Base-by-base conservation (phyloP, 1,140 invertebrate genomes). In the Drosophila albomicans region DNA sequence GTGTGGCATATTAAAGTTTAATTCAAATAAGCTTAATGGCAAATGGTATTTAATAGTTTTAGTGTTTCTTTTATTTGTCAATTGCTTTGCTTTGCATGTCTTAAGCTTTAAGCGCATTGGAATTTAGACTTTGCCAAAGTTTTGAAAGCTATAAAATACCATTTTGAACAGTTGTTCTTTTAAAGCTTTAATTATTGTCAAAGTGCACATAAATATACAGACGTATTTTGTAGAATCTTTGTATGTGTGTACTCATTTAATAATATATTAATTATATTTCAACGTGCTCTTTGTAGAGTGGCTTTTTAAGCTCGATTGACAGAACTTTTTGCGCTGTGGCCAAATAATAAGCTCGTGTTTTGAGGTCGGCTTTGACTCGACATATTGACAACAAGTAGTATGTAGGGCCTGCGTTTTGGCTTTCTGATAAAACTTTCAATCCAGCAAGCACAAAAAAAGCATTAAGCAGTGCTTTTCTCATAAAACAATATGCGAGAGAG, bases 341-440 rank as follows among this genome's bases (percentile, higher is more conserved):
- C 20, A 7, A n/a, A 46, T 51, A 70, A 75, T 75, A 64, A 59
- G 73, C 59, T 71, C 15, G 45, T 49, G 52, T 75, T 75, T 58
- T 75, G 45, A 71, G 52, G 13, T 54, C 20, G 41, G 38, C 11
- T 52, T 62, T 43, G 52, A 32, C 48, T 32, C 52, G 6, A 13
- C 32, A n/a, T 38, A n/a, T 41, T 41, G 8, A 41, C 38, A 41
- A 43, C 41, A 43, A 43, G 41, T 43, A 43, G 41, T 43, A 57
- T 57, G 49, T 51, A 70, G 48, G 58, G 58, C 48, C 48, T 28
- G 11, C 25, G 54, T 66, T 70, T 75, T 70, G 67, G 72, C 72
- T 75, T 78, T 87, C 54, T 80, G 77, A 78, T 87, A 80, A 87
- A 88, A 88, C 76, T 87, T 87, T 82, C 82, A 79, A 87, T 82